Evolutionary conservation across 2,797 vertebrate species (phyloP).

Genomic region (Premnoplex brunnescens): DNA sequence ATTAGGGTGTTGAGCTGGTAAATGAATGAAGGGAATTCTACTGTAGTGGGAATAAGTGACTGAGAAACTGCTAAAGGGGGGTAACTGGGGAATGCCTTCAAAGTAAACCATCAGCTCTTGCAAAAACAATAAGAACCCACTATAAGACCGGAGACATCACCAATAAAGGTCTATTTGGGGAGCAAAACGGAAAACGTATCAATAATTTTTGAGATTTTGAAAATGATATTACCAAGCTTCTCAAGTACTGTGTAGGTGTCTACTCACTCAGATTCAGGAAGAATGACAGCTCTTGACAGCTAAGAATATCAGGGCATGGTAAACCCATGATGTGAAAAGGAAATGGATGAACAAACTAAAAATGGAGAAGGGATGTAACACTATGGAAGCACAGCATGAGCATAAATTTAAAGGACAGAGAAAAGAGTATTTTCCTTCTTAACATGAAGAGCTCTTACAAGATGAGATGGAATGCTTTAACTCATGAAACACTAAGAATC

Average conservation of each 20-base stretch:
- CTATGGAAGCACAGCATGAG: not conserved
- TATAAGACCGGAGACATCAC: not conserved
- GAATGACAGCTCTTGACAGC: not conserved
- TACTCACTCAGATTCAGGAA: not conserved
- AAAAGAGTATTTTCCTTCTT: not conserved
- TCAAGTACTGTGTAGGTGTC: not conserved
- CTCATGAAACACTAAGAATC: not conserved
- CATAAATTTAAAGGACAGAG: not conserved
- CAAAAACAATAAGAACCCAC: not conserved
- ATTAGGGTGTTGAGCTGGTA: not conserved
- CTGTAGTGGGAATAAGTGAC: not conserved
- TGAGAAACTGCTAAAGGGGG: not conserved
- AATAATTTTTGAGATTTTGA: not conserved
- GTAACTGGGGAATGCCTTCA: not conserved
- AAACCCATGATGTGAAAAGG: not conserved
- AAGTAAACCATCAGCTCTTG: not conserved
- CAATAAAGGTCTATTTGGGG: not conserved
- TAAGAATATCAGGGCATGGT: not conserved
- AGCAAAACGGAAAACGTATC: not conserved
- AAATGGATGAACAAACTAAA: not conserved
- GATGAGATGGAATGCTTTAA: not conserved
- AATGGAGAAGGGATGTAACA: not conserved
- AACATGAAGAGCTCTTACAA: not conserved
- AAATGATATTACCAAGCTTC: not conserved
- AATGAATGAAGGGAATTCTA: slow-evolving; percentile 10